Base-by-base conservation (phyloP, 2,113 vertebrate genomes). In the Sinocyclocheilus anshuiensis region DNA sequence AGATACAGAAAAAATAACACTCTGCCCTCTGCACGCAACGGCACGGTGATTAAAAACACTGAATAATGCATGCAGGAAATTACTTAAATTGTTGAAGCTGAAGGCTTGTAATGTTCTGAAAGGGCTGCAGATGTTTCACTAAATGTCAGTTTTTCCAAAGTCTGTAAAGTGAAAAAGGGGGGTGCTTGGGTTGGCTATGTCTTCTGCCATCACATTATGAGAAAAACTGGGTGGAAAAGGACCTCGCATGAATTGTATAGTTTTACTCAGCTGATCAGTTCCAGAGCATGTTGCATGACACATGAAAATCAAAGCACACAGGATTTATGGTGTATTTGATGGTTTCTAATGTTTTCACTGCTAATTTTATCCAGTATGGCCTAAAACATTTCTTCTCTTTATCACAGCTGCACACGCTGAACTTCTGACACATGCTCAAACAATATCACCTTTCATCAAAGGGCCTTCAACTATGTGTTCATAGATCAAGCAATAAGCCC, bases 121-220 rank as follows among this genome's bases (percentile, higher is more conserved):
- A 83, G 16, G 57, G 10, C 42, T 63, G 53, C 36, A 81, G 76
- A 67, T 57, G 77, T 84, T 84, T 88, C 77, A 82, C 72, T 33
- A 71, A 75, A 72, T 50, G 72, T 82, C 86, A 85, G 78, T 77
- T 72, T 85, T 85, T 85, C 87, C 87, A 36, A 81, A 57, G 72
- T 26, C 82, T 84, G 39, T 57, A 59, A 84, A 84, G 74, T 48
- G 24, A 26, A 65, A 45, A 42, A 26, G 24, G 6, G 65, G 42
- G 81, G 39, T 16, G n/a, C 16, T 53, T 15, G 15, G 13, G 61
- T 71, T 85, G 55, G 74, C 36, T 72, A 24, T 71, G 79, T 77
- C 78, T 85, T 63, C 20, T 36, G 77, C 39, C 36, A 22, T 88
- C 78, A 81, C 33, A 22, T 85, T 69, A 81, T 29, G 76, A 79